These are phyloP conservation scores for Drosophila vallismaia DNA, from an alignment of 2,888 invertebrate genomes.

Conservation along the genomic window DNA sequence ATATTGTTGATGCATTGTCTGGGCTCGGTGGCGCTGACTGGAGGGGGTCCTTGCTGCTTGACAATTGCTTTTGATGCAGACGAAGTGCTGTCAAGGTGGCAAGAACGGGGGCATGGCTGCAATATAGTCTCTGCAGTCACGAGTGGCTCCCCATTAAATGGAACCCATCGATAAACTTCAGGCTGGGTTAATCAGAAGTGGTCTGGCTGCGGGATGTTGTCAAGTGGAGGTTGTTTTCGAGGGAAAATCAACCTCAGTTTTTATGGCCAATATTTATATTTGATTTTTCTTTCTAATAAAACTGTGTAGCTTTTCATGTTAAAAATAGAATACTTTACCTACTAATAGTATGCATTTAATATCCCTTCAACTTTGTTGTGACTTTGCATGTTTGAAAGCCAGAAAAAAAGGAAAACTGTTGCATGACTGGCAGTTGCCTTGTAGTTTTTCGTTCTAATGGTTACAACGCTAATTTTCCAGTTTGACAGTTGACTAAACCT, in stretches of 20 bases:
- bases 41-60: constrained; percentile 5
- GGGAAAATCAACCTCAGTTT: constrained; percentile 3
- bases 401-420: constrained; percentile 52
- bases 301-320: no score
- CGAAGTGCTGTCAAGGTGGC: constrained; percentile 34
- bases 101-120: background rate
- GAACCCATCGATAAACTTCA: constrained; percentile 31
- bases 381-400: constrained; percentile 59
- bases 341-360: constrained; percentile 6
- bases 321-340: background rate
- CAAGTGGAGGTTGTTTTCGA: constrained; percentile 25
- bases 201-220: constrained; percentile 22
- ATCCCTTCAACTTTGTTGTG: constrained; percentile 26
- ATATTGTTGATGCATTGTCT: constrained; percentile 61
- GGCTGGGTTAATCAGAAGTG: constrained; percentile 26
- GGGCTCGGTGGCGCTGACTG: constrained; percentile 47
- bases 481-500: constrained; percentile 68
- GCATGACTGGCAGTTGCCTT: constrained; percentile 48
- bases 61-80: constrained; percentile 30
- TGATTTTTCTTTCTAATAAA: background rate
- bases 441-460: constrained; percentile 53
- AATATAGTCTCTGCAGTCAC: constrained; percentile 4
- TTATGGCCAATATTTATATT: background rate
- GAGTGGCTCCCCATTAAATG: constrained; percentile 35
- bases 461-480: constrained; percentile 68